Evolutionary conservation across 2,888 invertebrate species (phyloP), one percentile per base, ranked within the genome.

Genomic region (Tenthredo livida): DNA sequence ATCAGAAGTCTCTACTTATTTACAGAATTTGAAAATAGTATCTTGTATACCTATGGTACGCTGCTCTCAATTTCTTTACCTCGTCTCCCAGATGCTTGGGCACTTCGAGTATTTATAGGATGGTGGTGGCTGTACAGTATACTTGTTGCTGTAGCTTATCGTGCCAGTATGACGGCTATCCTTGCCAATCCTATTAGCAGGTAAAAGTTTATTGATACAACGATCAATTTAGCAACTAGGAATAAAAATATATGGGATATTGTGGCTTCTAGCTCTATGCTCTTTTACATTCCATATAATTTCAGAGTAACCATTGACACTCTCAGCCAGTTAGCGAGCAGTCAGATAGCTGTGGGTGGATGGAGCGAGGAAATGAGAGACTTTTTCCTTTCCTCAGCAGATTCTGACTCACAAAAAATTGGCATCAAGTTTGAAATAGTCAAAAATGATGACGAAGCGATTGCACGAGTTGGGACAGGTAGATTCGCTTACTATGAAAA

Each of bases 91-190:
- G 94, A 95, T 21, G 97, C 96, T 21, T 97, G 97, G 97, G 96
- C 97, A 0, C 94, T 98, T 67, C 94, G 97, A 54, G 94, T 97
- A 43, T 94, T 98, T 17, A 97, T 97, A 1, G 97, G 98, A 0
- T 97, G 97, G 96, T 98, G 97, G 93, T 98, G 97, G 97, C 92
- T 97, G 1, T 98, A 97, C 91, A 97, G 97, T 90, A 96, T 97
- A 86, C 94, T 97, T 4, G 94, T 97, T 6, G 96, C 97, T 0
- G 97, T 97, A 0, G 95, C 97, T 0, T 98, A 98, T 91, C 94
- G 96, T 90, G 97, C 97, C 0, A 97, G 97, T 89, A 96, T 98
- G 95, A 97, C 97, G 0, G 97, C 97, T 0, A 97, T 97, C 84
- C 93, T 98, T 75, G 97, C 97, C 0, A 96, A 96, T 92, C 97